These are phyloP conservation scores for Pristionchus entomophagus DNA, from an alignment of 2,888 invertebrate species.

Conservation along the genomic window DNA sequence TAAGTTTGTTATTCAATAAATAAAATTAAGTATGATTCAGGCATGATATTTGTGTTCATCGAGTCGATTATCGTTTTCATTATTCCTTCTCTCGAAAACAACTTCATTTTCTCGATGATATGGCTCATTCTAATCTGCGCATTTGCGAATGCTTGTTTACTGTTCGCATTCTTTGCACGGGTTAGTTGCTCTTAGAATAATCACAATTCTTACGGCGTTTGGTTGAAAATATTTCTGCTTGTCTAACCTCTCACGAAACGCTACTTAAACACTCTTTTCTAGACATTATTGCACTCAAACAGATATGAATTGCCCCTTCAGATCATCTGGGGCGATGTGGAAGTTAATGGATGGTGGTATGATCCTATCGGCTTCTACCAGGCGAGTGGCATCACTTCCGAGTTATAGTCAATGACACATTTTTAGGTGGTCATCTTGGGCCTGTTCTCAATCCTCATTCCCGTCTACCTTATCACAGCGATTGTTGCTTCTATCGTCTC, in stretches of 20 bases:
- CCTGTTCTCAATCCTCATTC: background rate
- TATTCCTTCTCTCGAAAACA: background rate
- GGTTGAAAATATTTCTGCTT: background rate
- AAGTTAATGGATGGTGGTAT: slow-evolving; percentile 20
- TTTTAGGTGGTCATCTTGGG: background rate
- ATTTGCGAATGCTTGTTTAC: background rate
- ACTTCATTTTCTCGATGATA: background rate
- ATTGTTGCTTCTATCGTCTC: background rate
- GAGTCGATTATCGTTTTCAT: slow-evolving; percentile 6
- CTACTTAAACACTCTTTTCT: background rate
- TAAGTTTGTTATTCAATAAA: background rate
- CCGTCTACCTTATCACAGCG: background rate
- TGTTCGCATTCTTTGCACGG: background rate
- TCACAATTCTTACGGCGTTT: background rate
- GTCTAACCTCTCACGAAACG: background rate
- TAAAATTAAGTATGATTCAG: background rate
- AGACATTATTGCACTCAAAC: too few relatives aligned
- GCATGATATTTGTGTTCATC: slow-evolving; percentile 38
- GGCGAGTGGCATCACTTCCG: background rate
- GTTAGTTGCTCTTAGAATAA: background rate
- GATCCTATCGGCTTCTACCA: slow-evolving; percentile 33
- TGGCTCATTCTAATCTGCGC: background rate
- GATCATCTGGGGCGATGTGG: background rate
- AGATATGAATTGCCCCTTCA: background rate
- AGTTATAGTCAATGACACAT: too few relatives aligned